Percentiles rank a stretch among this genome's conserved stretches.
These are phyloP conservation scores for Benitochromis conjunctus DNA, from an alignment of 2,113 vertebrate species.

Conservation along the genomic window DNA sequence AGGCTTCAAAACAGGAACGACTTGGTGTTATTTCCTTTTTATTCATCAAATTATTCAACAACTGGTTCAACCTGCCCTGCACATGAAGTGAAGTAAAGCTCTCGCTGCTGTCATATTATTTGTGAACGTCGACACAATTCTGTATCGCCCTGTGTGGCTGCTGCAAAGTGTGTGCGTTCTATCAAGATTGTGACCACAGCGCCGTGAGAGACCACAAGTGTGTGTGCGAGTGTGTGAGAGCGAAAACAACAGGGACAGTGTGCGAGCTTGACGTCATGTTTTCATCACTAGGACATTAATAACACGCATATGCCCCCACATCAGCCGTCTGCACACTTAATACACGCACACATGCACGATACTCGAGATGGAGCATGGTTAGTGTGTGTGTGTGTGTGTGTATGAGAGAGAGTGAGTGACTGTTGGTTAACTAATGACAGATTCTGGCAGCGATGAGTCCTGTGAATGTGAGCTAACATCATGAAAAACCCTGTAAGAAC, in stretches of 20 bases:
- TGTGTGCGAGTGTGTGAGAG: slow-evolving; percentile 10
- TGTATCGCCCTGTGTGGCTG: slow-evolving; percentile 15
- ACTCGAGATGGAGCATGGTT: not conserved
- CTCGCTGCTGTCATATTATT: not conserved
- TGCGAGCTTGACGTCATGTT: slow-evolving; percentile 62
- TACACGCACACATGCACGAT: not conserved
- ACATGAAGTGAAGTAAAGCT: not conserved
- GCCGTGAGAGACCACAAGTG: slow-evolving; percentile 26
- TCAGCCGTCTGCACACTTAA: not conserved
- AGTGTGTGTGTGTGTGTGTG: not conserved
- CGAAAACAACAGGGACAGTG: slow-evolving; percentile 67
- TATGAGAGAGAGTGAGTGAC: not conserved
- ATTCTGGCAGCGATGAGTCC: not conserved
- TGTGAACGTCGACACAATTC: not conserved
- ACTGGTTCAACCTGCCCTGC: not conserved
- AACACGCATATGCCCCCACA: slow-evolving; percentile 30
- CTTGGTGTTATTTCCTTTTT: not conserved
- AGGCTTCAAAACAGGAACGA: not conserved
- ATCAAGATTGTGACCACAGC: slow-evolving; percentile 2
- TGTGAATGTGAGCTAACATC: slow-evolving; percentile 6
- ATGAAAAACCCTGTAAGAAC: not conserved
- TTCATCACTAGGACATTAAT: slow-evolving; percentile 70
- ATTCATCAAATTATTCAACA: not conserved
- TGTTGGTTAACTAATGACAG: not conserved
- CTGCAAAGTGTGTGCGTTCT: slow-evolving; percentile 5